Base-by-base conservation (phyloP, 2,797 vertebrate genomes). In the Spinus olivaceus region DNA sequence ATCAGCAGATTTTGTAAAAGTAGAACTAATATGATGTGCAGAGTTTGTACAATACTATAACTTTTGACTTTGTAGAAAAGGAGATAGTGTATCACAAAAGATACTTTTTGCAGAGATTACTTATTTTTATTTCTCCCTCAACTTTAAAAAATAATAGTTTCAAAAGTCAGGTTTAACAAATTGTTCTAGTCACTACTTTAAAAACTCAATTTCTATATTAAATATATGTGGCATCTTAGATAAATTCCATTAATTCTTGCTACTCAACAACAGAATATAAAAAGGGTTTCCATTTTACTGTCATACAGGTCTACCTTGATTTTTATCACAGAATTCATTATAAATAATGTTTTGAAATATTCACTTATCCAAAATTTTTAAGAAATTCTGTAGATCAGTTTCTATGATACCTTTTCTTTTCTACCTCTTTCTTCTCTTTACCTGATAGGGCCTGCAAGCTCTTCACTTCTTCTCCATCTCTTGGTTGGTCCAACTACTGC, bases 11-110 rank as follows among this genome's bases (percentile, higher is more conserved):
- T 87, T 63, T 80, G 23, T 74, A 89, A 46, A 90, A 20, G 20
- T 27, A 81, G 35, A 51, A 73, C 5, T 85, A 69, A 61, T 61
- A 61, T 22, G 39, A 79, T 23, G 79, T 12, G 18, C 35, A 80
- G 33, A 57, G 8, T 14, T 77, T 94, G 15, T 63, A 53, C 32
- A 78, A 51, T n/a, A 23, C 17, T 67, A 41, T 5, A 51, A 32
- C 66, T 84, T 94, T 89, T 85, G 35, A 79, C 72, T 94, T 78
- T 24, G 39, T 72, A 84, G 42, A 84, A 94, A 96, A 81, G 44
- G 32, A 86, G 42, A 86, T 5, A 11, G 28, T 77, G 39, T 4
- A 83, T 73, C 77, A 74, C n/a, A 67, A 54, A 87, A 53, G 9
- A 8, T 37, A 70, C 21, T 63, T 91, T 50, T 88, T 71, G 18